These are phyloP conservation scores for Sylvilagus bachmani DNA, from an alignment of 2,113 vertebrate genomes.

Conservation along the genomic window DNA sequence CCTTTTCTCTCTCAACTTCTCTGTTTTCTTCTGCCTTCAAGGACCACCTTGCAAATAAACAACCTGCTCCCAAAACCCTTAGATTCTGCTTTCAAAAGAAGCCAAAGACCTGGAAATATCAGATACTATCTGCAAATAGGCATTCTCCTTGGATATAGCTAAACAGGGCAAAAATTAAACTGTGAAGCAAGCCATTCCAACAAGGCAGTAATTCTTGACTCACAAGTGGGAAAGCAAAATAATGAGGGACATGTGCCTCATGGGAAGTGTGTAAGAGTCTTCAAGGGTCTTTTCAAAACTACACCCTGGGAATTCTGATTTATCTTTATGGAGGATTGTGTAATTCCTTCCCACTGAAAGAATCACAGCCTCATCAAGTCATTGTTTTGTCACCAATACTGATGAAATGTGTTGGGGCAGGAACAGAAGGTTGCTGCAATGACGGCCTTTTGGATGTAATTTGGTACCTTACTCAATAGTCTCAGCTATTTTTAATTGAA, in stretches of 20 bases:
- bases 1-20: neutral
- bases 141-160: constrained; percentile 24
- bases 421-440: constrained; percentile 12
- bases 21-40: constrained; percentile 7
- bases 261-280: neutral
- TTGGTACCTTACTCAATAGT: constrained; percentile 37
- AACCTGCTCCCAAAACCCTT: neutral
- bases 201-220: constrained; percentile 27
- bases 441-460: constrained; percentile 59
- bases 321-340: neutral
- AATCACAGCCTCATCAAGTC: neutral
- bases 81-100: constrained; percentile 22
- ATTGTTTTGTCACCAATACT: constrained; percentile 10
- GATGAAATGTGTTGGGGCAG: constrained; percentile 3
- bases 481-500: constrained; percentile 71
- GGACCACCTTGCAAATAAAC: constrained; percentile 21
- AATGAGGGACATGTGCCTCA: neutral
- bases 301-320: neutral
- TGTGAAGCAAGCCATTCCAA: neutral
- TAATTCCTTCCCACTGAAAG: constrained; percentile 14
- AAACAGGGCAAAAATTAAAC: constrained; percentile 52
- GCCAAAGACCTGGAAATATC: neutral
- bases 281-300: neutral
- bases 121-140: neutral
- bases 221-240: neutral